A percentile compares a stretch with the other conserved stretches of the same genome.
phyloP scores from a whole-genome alignment of 2,113 vertebrate species.

The Cisticola juncidis region DNA sequence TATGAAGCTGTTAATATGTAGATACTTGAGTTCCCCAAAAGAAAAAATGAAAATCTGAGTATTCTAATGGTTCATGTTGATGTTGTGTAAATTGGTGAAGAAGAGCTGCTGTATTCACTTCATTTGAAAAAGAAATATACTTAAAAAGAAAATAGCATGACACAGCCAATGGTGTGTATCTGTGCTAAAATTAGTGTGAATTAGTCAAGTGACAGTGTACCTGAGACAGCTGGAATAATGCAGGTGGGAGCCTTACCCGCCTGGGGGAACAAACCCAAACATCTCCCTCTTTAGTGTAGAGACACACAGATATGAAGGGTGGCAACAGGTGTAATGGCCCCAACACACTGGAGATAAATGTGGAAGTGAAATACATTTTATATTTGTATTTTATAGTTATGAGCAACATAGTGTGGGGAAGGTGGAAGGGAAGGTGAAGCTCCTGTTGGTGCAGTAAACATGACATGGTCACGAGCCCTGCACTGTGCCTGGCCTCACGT shows the following conservation, averaged over 20 bases:
- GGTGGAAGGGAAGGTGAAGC: background rate
- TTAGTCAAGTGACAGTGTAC: background rate
- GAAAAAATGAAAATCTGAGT: background rate
- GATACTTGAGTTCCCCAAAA: background rate
- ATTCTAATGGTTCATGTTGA: background rate
- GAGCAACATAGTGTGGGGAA: background rate
- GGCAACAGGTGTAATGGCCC: background rate
- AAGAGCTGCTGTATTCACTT: conserved; percentile 5
- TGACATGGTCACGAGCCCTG: background rate
- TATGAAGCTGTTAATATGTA: conserved; percentile 34
- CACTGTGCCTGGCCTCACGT: fast-evolving
- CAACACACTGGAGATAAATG: background rate
- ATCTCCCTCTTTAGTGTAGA: background rate
- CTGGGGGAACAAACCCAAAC: background rate
- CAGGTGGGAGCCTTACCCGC: background rate
- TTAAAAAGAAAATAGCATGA: conserved; percentile 1
- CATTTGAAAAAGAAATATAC: background rate
- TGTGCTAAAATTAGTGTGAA: background rate
- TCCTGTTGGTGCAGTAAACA: background rate
- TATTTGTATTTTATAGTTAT: too few relatives aligned
- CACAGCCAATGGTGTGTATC: background rate
- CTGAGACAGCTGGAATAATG: background rate
- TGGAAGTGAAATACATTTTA: background rate
- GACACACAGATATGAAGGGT: fast-evolving
- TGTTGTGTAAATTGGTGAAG: background rate